Percentiles rank a stretch among this genome's conserved stretches.
Conservation (phyloP, 2,797 vertebrate genomes). For the Argentina silus region DNA sequence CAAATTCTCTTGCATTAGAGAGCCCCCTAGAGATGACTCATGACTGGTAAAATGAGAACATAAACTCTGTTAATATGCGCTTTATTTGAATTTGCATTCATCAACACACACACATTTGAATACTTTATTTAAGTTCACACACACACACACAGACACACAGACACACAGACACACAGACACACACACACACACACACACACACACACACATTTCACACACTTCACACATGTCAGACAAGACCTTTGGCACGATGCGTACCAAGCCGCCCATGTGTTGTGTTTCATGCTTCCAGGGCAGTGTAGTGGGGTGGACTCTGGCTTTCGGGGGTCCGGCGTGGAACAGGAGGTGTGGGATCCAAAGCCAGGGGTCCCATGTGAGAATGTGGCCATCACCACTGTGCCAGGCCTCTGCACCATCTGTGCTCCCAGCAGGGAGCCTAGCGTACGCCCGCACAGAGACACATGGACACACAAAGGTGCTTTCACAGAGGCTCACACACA, state of each 20-base stretch:
- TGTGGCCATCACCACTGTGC: conserved; percentile 74
- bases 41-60: no score
- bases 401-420: conserved; percentile 79
- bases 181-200: neutral
- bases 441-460: conserved; percentile 31
- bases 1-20: no score
- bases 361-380: conserved; percentile 82
- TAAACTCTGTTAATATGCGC: no score
- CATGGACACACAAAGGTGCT: conserved; percentile 73
- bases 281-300: neutral
- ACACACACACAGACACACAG: neutral
- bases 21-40: no score
- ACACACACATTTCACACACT: neutral
- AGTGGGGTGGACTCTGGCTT: conserved; percentile 42
- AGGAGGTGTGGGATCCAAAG: conserved; percentile 80
- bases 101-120: neutral
- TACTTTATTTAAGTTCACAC: neutral
- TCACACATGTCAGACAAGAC: neutral
- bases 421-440: conserved; percentile 72
- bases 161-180: neutral
- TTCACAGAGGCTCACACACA: no score
- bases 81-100: neutral
- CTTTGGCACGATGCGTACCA: neutral
- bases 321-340: conserved; percentile 63
- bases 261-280: conserved; percentile 3